Conservation (phyloP, 1,140 invertebrate genomes). For the Choristoneura fumiferana region DNA sequence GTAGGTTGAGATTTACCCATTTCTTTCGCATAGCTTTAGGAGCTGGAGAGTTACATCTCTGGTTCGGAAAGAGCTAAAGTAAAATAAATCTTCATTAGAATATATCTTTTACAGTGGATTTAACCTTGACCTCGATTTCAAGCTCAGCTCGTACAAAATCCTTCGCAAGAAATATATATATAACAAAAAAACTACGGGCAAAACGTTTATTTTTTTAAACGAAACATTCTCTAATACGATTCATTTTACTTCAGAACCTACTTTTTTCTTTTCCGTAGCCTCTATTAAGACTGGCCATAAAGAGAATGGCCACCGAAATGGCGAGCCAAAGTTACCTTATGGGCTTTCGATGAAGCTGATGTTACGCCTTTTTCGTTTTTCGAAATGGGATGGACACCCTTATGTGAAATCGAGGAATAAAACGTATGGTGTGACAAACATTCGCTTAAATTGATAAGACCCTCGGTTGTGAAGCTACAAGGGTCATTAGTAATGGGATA, state of each 20-base stretch:
- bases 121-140: no score
- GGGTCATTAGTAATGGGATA: no score
- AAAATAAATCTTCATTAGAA: no score
- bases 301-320: constrained; percentile 50
- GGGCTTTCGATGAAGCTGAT: constrained; percentile 48
- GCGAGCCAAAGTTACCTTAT: constrained; percentile 46
- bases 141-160: no score
- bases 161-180: no score
- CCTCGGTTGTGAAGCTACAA: no score
- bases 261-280: constrained; percentile 45
- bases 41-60: no score
- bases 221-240: constrained; percentile 50
- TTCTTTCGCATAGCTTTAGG: no score
- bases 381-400: constrained; percentile 44
- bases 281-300: constrained; percentile 52
- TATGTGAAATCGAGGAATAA: constrained; percentile 11
- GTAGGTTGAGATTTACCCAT: no score
- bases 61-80: no score
- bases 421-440: constrained; percentile 8
- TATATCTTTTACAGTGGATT: no score
- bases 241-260: constrained; percentile 42
- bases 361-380: constrained; percentile 33
- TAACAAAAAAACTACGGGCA: no score
- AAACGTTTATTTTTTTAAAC: constrained; percentile 28
- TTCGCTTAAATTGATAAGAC: neutral